A percentile compares a stretch with the other conserved stretches of the same genome.
Evolutionary conservation across 2,797 vertebrate genomes (phyloP).

Genomic region (Geotria australis): DNA sequence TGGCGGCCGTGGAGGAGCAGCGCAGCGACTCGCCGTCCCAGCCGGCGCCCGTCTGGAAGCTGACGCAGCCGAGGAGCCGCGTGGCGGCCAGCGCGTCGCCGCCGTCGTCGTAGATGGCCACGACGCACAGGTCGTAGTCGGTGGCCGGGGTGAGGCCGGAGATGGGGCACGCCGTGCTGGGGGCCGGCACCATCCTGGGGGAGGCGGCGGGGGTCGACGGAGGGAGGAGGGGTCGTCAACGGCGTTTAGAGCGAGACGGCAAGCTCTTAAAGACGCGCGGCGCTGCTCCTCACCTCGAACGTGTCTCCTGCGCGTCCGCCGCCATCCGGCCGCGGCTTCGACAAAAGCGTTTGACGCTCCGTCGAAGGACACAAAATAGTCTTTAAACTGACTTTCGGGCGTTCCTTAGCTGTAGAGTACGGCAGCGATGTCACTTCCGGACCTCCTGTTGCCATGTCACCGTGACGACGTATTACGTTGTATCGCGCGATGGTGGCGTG

Average conservation of each 20-base stretch:
- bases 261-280: neutral
- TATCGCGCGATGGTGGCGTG: too few relatives aligned
- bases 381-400: too few relatives aligned
- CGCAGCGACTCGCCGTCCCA: constrained; percentile 5
- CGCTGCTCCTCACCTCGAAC: neutral
- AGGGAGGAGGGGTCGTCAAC: neutral
- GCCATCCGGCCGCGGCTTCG: too few relatives aligned
- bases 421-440: too few relatives aligned
- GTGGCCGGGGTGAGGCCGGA: constrained; percentile 46
- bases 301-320: too few relatives aligned
- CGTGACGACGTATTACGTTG: too few relatives aligned
- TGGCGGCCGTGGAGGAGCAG: constrained; percentile 3
- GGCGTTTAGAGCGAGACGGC: neutral
- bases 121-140: constrained; percentile 53
- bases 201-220: neutral
- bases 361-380: too few relatives aligned
- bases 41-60: constrained; percentile 47
- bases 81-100: constrained; percentile 41
- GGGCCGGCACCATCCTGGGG: constrained; percentile 40
- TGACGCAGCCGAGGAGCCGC: constrained; percentile 42
- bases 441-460: too few relatives aligned
- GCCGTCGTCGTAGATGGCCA: constrained; percentile 46
- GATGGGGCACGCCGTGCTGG: constrained; percentile 36
- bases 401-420: too few relatives aligned
- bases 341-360: too few relatives aligned